phyloP scores from a whole-genome alignment of 2,113 vertebrate species.

The Callipepla squamata region DNA sequence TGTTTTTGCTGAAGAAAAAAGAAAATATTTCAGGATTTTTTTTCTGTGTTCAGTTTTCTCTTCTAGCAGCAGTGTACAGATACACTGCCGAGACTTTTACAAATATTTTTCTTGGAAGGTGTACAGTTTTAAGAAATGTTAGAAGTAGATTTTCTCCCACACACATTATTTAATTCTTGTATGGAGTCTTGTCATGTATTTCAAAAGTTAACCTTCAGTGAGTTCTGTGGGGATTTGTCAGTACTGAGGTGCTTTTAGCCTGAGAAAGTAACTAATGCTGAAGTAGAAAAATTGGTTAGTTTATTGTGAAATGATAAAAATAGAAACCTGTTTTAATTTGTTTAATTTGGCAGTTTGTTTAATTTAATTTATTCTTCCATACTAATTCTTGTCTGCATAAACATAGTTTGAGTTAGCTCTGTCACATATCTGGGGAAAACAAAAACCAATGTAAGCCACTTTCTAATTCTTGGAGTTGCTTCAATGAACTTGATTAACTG shows the following conservation, averaged over 20 bases:
- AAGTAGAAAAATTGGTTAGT: background rate
- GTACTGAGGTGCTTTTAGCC: background rate
- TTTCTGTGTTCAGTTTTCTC: background rate
- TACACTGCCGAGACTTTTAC: background rate
- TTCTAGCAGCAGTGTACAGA: background rate
- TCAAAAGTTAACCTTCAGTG: background rate
- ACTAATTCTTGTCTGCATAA: background rate
- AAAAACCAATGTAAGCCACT: background rate
- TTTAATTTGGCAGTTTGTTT: too few species aligned
- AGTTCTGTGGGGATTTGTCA: background rate
- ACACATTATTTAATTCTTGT: background rate
- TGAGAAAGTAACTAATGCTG: background rate
- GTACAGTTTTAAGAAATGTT: background rate
- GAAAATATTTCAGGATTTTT: background rate
- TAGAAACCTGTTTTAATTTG: background rate
- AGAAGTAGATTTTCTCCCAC: slow-evolving; percentile 4
- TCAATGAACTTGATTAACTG: background rate
- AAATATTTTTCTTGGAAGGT: slow-evolving; percentile 20
- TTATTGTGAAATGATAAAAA: background rate
- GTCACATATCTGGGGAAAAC: background rate
- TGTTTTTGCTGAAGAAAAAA: background rate
- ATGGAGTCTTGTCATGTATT: background rate
- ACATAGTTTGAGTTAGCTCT: background rate
- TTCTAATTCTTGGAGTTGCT: background rate
- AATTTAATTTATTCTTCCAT: background rate